A percentile compares a stretch with the other conserved stretches of the same genome.
Evolutionary conservation across 2,797 vertebrate genomes (phyloP).

Genomic region (Takifugu ocellatus): DNA sequence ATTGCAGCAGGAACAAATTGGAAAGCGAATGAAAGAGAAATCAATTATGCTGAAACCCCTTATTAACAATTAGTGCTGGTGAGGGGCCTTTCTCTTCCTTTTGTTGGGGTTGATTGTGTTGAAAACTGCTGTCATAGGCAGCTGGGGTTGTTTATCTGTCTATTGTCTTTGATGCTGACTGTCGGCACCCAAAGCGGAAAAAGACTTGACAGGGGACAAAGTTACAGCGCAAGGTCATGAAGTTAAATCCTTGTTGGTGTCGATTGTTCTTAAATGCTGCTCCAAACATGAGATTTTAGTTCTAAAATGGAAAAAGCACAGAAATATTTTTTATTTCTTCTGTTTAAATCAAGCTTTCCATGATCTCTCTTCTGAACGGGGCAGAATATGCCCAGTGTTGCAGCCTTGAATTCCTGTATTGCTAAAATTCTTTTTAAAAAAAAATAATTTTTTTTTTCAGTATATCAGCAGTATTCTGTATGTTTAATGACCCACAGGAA

Average conservation of each 20-base stretch:
- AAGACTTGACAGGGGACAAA: slow-evolving; percentile 12
- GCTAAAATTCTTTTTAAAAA: too few relatives aligned
- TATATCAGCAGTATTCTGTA: too few relatives aligned
- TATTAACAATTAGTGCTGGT: slow-evolving; percentile 65
- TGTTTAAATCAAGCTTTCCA: too few relatives aligned
- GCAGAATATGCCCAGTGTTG: background rate
- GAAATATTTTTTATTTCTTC: too few relatives aligned
- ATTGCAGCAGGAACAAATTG: slow-evolving; percentile 57
- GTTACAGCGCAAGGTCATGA: slow-evolving; percentile 4
- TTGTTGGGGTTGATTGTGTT: slow-evolving; percentile 63
- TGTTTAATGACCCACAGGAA: too few relatives aligned
- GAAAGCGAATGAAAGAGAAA: slow-evolving; percentile 64
- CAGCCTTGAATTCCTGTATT: too few relatives aligned
- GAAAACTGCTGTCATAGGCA: slow-evolving; percentile 46
- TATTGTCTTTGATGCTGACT: slow-evolving; percentile 46
- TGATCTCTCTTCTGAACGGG: too few relatives aligned
- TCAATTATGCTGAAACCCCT: slow-evolving; percentile 66
- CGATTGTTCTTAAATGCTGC: too few relatives aligned
- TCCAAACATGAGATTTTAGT: too few relatives aligned
- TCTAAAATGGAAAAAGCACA: too few relatives aligned
- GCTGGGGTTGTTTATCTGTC: slow-evolving; percentile 53
- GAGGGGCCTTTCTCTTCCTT: slow-evolving; percentile 53
- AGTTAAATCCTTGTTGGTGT: background rate
- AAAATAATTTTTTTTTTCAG: too few relatives aligned
- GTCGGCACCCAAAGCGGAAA: slow-evolving; percentile 23